Evolutionary conservation across 2,888 invertebrate species (phyloP).

Genomic region (Callimorpha dominula): DNA sequence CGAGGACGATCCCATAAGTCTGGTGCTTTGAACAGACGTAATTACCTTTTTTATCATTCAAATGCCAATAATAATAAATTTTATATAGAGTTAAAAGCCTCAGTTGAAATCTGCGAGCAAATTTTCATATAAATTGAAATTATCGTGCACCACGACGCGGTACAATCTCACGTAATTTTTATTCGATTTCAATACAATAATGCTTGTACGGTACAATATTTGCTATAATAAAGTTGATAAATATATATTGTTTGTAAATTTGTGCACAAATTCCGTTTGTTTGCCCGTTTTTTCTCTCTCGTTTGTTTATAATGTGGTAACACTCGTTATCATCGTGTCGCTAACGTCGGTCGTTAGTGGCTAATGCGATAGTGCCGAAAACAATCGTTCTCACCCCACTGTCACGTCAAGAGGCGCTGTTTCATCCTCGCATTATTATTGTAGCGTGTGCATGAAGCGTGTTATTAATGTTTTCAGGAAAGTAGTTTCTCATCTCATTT

Average conservation of each 20-base stretch:
- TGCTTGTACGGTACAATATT: background rate
- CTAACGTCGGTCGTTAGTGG: constrained; percentile 38
- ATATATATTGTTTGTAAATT: background rate
- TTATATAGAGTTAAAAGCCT: constrained; percentile 21
- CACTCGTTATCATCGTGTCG: constrained; percentile 33
- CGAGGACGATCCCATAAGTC: background rate
- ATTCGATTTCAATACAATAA: constrained; percentile 48
- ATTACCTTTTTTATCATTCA: constrained; percentile 39
- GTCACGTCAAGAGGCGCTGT: constrained; percentile 1
- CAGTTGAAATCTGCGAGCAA: constrained; percentile 24
- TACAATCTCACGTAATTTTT: constrained; percentile 27
- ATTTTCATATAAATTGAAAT: constrained; percentile 53
- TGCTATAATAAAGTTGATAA: background rate
- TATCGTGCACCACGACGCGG: constrained; percentile 18
- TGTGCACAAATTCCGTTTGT: background rate
- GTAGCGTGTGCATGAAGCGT: constrained; percentile 20
- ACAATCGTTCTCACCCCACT: constrained; percentile 42
- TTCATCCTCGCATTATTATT: constrained; percentile 9
- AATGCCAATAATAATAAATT: constrained; percentile 33
- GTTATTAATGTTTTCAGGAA: constrained; percentile 18
- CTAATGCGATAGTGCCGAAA: constrained; percentile 46
- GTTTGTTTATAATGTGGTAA: constrained; percentile 9
- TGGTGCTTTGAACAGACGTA: constrained; percentile 10
- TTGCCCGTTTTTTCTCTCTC: background rate
- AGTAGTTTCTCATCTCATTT: constrained; percentile 12